These are phyloP conservation scores for Eufriesea mexicana DNA, from an alignment of 1,140 invertebrate species.

Conservation along the genomic window DNA sequence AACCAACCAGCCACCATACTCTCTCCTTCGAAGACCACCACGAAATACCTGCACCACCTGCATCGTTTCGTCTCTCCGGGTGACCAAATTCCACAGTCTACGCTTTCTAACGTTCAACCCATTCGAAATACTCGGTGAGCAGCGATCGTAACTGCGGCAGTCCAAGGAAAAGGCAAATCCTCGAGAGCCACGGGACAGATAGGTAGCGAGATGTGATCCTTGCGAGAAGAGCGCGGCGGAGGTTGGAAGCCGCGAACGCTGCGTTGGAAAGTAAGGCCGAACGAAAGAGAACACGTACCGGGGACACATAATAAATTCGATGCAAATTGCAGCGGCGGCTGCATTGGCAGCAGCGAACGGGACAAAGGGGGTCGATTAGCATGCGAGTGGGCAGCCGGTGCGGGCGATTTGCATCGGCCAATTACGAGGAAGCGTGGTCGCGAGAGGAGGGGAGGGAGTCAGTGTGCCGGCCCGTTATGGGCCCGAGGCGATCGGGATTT, in stretches of 20 bases:
- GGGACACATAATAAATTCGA: constrained; percentile 30
- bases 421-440: constrained; percentile 54
- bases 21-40: neutral
- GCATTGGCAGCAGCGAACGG: neutral
- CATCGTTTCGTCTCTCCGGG: neutral
- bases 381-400: constrained; percentile 38
- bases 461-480: constrained; percentile 79
- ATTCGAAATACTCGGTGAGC: neutral
- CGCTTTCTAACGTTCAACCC: neutral
- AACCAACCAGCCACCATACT: too few species aligned
- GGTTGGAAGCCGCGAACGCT: too few species aligned
- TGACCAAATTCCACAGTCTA: neutral
- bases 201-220: neutral
- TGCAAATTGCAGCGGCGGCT: constrained; percentile 39
- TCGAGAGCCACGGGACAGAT: neutral
- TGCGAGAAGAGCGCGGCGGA: neutral
- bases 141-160: neutral
- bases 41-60: neutral
- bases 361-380: constrained; percentile 46
- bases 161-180: neutral
- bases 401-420: constrained; percentile 50
- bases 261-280: constrained; percentile 19
- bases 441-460: constrained; percentile 66
- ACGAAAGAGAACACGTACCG: constrained; percentile 37
- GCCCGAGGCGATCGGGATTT: constrained; percentile 78